A percentile compares a stretch with the other conserved stretches of the same genome.
Evolutionary conservation across 2,113 vertebrate genomes (phyloP).

Genomic region (Apus apus): DNA sequence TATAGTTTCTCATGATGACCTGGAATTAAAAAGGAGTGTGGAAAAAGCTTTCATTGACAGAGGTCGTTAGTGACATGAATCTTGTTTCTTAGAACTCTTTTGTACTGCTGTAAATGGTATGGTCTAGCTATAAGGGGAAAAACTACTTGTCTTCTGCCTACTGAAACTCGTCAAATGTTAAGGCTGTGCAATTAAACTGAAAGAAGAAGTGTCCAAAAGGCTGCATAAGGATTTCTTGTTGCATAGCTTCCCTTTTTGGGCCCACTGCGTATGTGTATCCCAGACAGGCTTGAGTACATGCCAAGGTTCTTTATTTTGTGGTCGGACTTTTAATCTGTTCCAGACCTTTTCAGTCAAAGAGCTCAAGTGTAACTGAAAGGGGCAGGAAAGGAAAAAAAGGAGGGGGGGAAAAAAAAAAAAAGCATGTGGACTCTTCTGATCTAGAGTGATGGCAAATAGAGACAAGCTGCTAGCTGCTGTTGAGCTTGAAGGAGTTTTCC

Average conservation of each 20-base stretch:
- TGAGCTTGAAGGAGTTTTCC: slow-evolving; percentile 70
- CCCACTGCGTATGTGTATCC: slow-evolving; percentile 82
- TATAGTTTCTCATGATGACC: neutral
- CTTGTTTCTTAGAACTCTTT: neutral
- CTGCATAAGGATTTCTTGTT: slow-evolving; percentile 67
- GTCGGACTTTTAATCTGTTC: slow-evolving; percentile 95
- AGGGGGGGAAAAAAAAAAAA: neutral
- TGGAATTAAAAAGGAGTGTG: neutral
- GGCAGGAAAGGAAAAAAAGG: slow-evolving; percentile 21
- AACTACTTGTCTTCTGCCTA: neutral
- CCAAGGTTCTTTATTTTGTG: slow-evolving; percentile 92
- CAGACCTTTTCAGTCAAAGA: slow-evolving; percentile 95
- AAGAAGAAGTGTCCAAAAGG: slow-evolving; percentile 55
- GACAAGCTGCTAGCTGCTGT: slow-evolving; percentile 73
- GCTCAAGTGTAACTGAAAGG: slow-evolving; percentile 83
- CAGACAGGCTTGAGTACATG: slow-evolving; percentile 91
- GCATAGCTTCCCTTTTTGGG: slow-evolving; percentile 84
- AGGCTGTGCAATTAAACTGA: slow-evolving; percentile 29
- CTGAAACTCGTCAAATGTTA: slow-evolving; percentile 11
- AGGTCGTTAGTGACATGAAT: neutral
- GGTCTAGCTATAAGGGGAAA: neutral
- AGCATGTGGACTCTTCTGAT: slow-evolving; percentile 64
- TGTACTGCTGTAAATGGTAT: neutral
- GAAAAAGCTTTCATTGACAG: neutral
- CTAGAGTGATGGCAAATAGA: slow-evolving; percentile 72